Evolutionary conservation across 2,888 invertebrate genomes (phyloP).

Genomic region (Dione juno): DNA sequence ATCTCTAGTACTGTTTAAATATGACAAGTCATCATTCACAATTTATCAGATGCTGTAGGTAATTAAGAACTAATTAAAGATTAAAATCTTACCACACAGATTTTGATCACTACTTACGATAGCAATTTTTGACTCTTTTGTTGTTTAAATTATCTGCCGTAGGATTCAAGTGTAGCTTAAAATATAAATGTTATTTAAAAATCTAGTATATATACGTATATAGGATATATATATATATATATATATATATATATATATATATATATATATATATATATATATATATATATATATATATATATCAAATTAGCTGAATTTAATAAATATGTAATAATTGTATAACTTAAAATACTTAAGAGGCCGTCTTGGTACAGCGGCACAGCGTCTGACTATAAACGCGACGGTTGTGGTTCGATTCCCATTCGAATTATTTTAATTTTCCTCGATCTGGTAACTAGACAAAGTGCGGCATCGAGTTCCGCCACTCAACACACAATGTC

Average conservation of each 20-base stretch:
- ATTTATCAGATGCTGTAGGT: constrained; percentile 43
- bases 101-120: constrained; percentile 26
- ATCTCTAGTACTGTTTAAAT: constrained; percentile 15
- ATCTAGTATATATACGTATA: neutral
- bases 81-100: constrained; percentile 39
- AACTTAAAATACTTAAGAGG: neutral
- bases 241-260: too few relatives aligned
- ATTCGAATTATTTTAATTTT: too few relatives aligned
- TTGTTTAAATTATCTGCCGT: constrained; percentile 13
- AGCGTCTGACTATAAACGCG: too few relatives aligned
- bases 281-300: too few relatives aligned
- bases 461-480: too few relatives aligned
- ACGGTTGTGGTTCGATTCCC: too few relatives aligned
- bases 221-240: too few relatives aligned
- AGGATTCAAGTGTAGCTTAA: neutral
- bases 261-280: too few relatives aligned
- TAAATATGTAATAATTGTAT: neutral
- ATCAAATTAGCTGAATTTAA: too few relatives aligned
- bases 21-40: constrained; percentile 33
- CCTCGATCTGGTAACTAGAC: too few relatives aligned
- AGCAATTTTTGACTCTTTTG: constrained; percentile 30
- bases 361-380: too few relatives aligned
- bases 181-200: neutral
- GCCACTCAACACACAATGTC: too few relatives aligned
- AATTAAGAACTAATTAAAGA: constrained; percentile 45